Percentiles rank a stretch among this genome's conserved stretches.
Conservation (phyloP, 2,113 vertebrate species). For the Ophthalmolycus amberensis region DNA sequence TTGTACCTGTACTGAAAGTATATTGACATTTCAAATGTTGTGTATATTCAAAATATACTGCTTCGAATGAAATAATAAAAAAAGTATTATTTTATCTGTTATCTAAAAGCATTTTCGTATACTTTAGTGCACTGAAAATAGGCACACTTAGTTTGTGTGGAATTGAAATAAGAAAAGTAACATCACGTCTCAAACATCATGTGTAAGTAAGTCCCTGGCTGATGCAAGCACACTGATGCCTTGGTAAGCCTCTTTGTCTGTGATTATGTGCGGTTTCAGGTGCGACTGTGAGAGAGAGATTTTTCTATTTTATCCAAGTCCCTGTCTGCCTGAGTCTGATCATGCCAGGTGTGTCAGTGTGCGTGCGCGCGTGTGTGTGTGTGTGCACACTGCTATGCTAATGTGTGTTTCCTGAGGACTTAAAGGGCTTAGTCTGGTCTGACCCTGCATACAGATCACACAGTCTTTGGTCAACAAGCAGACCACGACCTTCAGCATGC, state of each 20-base stretch:
- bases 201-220: conserved; percentile 60
- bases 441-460: conserved; percentile 85
- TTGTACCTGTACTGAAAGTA: background rate
- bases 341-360: conserved; percentile 75
- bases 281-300: conserved; percentile 55
- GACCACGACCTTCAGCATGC: conserved; percentile 81
- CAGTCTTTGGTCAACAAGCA: conserved; percentile 82
- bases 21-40: background rate
- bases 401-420: conserved; percentile 82
- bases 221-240: conserved; percentile 73
- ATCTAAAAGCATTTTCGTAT: background rate
- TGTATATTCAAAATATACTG: background rate
- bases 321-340: conserved; percentile 71
- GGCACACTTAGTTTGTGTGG: conserved; percentile 13
- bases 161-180: conserved; percentile 60
- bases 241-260: conserved; percentile 71
- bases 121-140: background rate
- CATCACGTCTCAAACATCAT: conserved; percentile 54
- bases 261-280: conserved; percentile 61
- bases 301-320: conserved; percentile 70
- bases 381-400: conserved; percentile 76
- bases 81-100: background rate
- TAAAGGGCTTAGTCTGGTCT: conserved; percentile 81
- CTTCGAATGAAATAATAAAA: background rate
- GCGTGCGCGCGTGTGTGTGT: conserved; percentile 47